A percentile compares a stretch with the other conserved stretches of the same genome.
Conservation (phyloP, 92 coral and sea anemone species). For the Muricea muricata region DNA sequence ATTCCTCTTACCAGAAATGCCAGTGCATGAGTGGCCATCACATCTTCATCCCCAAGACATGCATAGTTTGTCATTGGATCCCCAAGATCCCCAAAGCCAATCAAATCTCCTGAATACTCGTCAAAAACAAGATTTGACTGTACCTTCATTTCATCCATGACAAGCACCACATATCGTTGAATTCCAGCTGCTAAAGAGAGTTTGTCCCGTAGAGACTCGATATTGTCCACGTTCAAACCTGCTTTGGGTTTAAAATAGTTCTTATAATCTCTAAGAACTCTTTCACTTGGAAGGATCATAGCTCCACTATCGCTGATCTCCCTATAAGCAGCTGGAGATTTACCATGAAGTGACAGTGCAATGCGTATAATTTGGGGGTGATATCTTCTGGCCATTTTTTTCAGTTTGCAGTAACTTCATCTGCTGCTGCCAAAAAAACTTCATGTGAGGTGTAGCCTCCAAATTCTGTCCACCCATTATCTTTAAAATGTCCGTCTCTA, state of each 20-base stretch:
- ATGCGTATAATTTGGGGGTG: background rate
- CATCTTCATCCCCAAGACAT: background rate
- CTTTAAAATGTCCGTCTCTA: background rate
- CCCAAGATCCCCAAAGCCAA: background rate
- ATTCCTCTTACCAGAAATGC: background rate
- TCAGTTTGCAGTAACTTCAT: background rate
- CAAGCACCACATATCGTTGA: background rate
- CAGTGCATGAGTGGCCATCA: background rate
- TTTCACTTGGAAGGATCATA: background rate
- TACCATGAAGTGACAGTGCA: conserved; percentile 5
- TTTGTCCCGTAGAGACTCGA: background rate
- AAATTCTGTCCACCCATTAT: conserved; percentile 3
- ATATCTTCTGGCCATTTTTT: conserved; percentile 8
- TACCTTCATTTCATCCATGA: background rate
- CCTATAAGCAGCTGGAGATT: background rate
- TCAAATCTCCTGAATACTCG: background rate
- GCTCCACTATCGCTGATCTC: conserved; percentile 3
- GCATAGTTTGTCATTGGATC: background rate
- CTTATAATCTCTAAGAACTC: background rate
- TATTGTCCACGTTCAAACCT: background rate
- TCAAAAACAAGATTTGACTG: background rate
- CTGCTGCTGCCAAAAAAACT: conserved; percentile 7
- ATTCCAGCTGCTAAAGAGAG: background rate
- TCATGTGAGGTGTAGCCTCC: background rate
- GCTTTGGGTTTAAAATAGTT: conserved; percentile 12